Evolutionary conservation across 2,797 vertebrate genomes (phyloP).

Genomic region (Oreochromis mossambicus): DNA sequence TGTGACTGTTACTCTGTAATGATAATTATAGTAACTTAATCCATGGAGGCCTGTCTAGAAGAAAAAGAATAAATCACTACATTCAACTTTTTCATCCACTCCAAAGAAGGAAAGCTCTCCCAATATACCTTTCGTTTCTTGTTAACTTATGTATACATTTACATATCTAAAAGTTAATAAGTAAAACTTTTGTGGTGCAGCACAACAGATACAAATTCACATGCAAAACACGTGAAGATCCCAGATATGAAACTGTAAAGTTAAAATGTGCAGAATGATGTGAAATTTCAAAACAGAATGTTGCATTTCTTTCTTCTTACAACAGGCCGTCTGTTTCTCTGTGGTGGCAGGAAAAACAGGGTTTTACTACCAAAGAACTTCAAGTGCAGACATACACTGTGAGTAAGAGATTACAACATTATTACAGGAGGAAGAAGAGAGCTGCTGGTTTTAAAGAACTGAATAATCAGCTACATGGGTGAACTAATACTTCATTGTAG

Average conservation of each 20-base stretch:
- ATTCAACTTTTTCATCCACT: accelerated
- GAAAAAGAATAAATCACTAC: not conserved
- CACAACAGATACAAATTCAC: not conserved
- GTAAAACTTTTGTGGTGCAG: not conserved
- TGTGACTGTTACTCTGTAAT: not conserved
- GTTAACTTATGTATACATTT: not conserved
- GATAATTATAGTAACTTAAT: not conserved
- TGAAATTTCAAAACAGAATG: not conserved
- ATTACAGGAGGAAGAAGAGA: not conserved
- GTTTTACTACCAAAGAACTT: not conserved
- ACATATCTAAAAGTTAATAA: not conserved
- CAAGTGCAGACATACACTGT: accelerated
- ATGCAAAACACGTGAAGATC: accelerated
- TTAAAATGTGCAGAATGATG: not conserved
- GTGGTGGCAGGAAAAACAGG: not conserved
- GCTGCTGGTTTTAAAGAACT: not conserved
- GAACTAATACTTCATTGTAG: not conserved
- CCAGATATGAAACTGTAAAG: not conserved
- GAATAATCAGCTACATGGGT: not conserved
- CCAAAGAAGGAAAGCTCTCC: not conserved
- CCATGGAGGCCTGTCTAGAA: not conserved
- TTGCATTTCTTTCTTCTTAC: not conserved
- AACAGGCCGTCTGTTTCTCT: not conserved
- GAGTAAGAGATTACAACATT: not conserved
- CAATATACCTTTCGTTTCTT: not conserved